Evolutionary conservation across 2,113 vertebrate species (phyloP).

Genomic region (Nothobranchius kuhntae): DNA sequence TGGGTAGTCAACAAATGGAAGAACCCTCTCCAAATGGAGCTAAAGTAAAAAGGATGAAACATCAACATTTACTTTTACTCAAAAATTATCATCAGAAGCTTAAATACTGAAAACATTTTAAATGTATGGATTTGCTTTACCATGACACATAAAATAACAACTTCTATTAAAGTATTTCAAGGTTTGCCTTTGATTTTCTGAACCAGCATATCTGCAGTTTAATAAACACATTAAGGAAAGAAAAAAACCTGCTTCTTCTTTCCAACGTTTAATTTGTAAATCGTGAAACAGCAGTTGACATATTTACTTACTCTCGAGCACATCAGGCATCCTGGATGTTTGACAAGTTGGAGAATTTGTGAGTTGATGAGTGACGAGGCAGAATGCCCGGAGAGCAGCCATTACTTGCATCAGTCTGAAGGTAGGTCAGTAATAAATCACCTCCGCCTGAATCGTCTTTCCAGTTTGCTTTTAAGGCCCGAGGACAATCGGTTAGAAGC

Average conservation of each 20-base stretch:
- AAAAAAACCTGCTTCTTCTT: neutral
- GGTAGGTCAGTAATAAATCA: constrained; percentile 60
- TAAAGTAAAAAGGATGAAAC: too few relatives aligned
- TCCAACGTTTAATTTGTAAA: neutral
- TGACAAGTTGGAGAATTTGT: constrained; percentile 48
- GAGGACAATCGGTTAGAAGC: constrained; percentile 42
- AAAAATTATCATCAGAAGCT: too few relatives aligned
- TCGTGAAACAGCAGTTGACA: constrained; percentile 7
- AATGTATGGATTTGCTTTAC: too few relatives aligned
- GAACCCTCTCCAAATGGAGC: too few relatives aligned
- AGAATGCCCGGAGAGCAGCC: constrained; percentile 46
- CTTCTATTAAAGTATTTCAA: neutral
- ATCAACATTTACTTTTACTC: too few relatives aligned
- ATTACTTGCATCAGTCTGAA: constrained; percentile 59
- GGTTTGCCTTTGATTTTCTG: neutral
- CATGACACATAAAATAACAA: too few relatives aligned
- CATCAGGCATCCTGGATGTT: constrained; percentile 31
- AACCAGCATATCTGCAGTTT: neutral
- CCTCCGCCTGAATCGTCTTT: constrained; percentile 50
- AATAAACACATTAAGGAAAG: neutral
- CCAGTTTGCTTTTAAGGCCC: constrained; percentile 43
- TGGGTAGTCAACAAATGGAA: too few relatives aligned
- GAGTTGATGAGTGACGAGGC: constrained; percentile 58
- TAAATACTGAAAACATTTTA: too few relatives aligned
- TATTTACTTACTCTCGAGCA: constrained; percentile 10